Evolutionary conservation across 2,797 vertebrate genomes (phyloP).

Genomic region (Myotis vivesi): DNA sequence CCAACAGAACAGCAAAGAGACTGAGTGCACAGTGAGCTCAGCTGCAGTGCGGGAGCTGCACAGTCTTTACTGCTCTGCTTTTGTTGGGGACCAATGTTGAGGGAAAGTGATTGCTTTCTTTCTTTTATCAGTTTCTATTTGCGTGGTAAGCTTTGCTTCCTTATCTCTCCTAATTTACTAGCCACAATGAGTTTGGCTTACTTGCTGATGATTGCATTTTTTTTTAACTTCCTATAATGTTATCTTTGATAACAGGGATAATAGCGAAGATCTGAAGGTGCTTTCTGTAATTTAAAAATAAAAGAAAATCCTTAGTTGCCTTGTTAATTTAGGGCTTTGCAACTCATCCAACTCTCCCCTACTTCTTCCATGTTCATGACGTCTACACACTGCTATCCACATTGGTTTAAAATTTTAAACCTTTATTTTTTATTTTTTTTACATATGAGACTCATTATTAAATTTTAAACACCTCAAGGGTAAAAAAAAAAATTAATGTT

Average conservation of each 20-base stretch:
- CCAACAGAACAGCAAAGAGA: not conserved
- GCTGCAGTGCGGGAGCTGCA: not conserved
- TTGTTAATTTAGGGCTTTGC: not conserved
- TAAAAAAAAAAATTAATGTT: not conserved
- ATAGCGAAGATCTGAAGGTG: not conserved
- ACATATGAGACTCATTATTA: not conserved
- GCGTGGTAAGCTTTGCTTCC: conserved; percentile 57
- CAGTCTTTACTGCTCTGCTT: not conserved
- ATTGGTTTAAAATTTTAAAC: not conserved
- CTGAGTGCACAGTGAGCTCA: no score
- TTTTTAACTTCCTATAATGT: conserved; percentile 72
- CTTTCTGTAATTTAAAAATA: conserved; percentile 37
- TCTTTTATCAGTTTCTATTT: conserved; percentile 67
- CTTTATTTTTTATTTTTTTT: not conserved
- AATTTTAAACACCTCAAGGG: not conserved
- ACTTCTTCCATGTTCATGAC: not conserved
- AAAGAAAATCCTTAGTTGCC: not conserved
- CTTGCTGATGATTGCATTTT: conserved; percentile 71
- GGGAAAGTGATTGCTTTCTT: conserved; percentile 36
- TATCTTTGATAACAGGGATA: conserved; percentile 68
- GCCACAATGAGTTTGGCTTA: conserved; percentile 43
- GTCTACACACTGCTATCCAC: not conserved
- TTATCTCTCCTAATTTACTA: conserved; percentile 61
- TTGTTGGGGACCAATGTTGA: not conserved
- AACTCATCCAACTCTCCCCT: not conserved